These are phyloP conservation scores for Tarsius wallacei DNA, from an alignment of 2,797 vertebrate species.

Conservation along the genomic window DNA sequence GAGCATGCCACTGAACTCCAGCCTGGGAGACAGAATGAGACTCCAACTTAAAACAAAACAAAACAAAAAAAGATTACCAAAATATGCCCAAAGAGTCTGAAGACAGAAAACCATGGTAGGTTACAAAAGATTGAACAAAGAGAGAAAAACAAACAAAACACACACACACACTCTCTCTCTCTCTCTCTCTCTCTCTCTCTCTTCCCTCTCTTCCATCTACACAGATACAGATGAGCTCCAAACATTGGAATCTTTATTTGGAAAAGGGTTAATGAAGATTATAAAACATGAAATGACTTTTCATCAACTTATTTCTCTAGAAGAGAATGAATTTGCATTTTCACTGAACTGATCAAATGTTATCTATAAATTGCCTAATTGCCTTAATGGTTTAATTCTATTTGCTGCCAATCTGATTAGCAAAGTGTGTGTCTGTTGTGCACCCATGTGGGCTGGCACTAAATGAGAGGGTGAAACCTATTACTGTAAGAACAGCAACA, in stretches of 20 bases:
- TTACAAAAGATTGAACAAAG: conserved; percentile 24
- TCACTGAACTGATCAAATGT: conserved; percentile 89
- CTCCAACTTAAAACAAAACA: no score
- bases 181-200: no score
- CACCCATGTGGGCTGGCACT: conserved; percentile 73
- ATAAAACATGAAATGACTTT: conserved; percentile 67
- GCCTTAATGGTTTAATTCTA: conserved; percentile 92
- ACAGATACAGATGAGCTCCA: no score
- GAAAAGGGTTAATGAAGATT: conserved; percentile 72
- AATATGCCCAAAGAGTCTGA: neutral
- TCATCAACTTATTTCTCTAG: conserved; percentile 83
- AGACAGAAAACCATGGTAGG: neutral
- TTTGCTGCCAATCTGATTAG: conserved; percentile 92
- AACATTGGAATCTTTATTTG: conserved; percentile 50
- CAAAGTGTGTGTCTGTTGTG: conserved; percentile 74
- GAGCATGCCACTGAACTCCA: no score
- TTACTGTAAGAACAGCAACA: conserved; percentile 68
- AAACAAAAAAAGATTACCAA: no score
- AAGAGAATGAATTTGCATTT: conserved; percentile 89
- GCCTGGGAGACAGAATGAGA: no score
- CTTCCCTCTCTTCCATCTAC: neutral
- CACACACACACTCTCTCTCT: no score
- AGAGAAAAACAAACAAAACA: neutral
- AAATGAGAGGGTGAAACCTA: conserved; percentile 73
- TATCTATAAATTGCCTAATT: conserved; percentile 91